Evolutionary conservation across 2,113 vertebrate genomes (phyloP).

Genomic region (Blennius ocellaris): DNA sequence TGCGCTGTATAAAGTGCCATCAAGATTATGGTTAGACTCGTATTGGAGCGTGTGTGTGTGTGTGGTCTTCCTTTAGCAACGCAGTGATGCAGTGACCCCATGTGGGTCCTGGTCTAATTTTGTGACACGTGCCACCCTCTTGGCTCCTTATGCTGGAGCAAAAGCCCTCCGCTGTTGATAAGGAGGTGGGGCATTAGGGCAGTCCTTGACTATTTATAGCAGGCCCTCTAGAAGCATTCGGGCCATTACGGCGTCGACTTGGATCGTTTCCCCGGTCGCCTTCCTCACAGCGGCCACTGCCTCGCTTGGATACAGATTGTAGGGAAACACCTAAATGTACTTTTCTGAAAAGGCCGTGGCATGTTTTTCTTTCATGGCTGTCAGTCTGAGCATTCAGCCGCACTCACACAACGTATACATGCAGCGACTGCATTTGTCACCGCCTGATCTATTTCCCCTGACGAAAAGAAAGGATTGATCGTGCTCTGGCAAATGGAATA

Average conservation of each 20-base stretch:
- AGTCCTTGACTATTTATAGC: slow-evolving; percentile 83
- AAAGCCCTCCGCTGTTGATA: slow-evolving; percentile 68
- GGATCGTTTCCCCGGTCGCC: slow-evolving; percentile 55
- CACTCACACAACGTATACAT: slow-evolving; percentile 4
- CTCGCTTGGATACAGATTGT: slow-evolving; percentile 30
- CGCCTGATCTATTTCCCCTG: neutral
- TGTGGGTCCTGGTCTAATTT: slow-evolving; percentile 63
- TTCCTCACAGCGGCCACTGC: slow-evolving; percentile 37
- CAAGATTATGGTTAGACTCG: neutral
- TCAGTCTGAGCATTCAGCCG: neutral
- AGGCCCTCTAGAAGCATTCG: slow-evolving; percentile 63
- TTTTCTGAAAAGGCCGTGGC: slow-evolving; percentile 23
- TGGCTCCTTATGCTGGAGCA: slow-evolving; percentile 47
- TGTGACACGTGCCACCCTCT: slow-evolving; percentile 55
- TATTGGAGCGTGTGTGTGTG: neutral
- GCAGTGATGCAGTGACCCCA: slow-evolving; percentile 8
- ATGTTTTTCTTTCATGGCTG: neutral
- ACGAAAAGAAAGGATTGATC: slow-evolving; percentile 18
- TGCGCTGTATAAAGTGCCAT: too few relatives aligned
- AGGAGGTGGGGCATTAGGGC: slow-evolving; percentile 72
- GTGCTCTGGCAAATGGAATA: neutral
- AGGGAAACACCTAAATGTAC: slow-evolving; percentile 25
- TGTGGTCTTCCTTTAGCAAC: slow-evolving; percentile 3
- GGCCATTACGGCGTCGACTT: slow-evolving; percentile 72
- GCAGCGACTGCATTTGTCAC: neutral